These are phyloP conservation scores for Brevimyrus niger DNA, from an alignment of 2,113 vertebrate genomes.

Conservation along the genomic window DNA sequence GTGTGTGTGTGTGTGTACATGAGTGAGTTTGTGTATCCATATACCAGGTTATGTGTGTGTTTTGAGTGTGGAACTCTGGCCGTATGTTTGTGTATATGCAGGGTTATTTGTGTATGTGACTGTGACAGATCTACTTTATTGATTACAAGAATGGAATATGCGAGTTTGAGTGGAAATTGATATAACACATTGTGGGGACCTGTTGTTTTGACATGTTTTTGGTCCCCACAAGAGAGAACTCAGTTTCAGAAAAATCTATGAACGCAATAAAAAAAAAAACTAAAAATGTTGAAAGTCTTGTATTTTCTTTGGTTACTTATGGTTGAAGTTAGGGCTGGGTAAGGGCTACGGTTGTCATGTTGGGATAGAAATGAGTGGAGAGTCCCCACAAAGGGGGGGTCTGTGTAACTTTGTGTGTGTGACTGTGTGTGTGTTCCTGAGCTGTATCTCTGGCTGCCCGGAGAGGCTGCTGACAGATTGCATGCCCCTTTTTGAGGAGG, in stretches of 20 bases:
- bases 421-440: neutral
- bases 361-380: no score
- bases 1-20: neutral
- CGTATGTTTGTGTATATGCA: neutral
- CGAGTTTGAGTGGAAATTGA: neutral
- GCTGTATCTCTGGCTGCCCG: neutral
- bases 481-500: conserved; percentile 33
- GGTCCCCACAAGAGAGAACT: neutral
- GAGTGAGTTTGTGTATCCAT: neutral
- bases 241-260: neutral
- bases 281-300: neutral
- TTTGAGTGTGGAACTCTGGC: neutral
- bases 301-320: no score
- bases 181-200: neutral
- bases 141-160: neutral
- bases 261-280: neutral
- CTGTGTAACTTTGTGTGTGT: neutral
- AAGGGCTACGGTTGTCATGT: no score
- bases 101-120: conserved; percentile 1
- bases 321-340: no score
- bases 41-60: neutral
- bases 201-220: neutral
- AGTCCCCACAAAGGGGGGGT: no score
- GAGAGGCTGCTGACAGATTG: conserved; percentile 13
- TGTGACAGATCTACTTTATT: neutral